phyloP scores from a whole-genome alignment of 1,140 invertebrate genomes.

The Chelonus insularis region DNA sequence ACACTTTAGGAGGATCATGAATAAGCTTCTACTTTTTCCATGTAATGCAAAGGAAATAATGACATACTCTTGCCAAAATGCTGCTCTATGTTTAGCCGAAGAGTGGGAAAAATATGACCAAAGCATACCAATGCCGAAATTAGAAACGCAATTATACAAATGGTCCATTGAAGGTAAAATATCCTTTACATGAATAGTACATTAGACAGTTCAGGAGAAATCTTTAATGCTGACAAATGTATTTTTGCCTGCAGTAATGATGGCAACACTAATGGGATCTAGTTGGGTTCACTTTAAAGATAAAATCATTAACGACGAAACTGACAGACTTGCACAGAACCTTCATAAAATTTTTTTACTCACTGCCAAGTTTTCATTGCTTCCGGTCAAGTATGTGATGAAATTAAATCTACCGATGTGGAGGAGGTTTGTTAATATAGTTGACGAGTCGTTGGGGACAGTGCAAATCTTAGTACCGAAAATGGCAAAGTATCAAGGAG shows the following conservation, averaged over 20 bases:
- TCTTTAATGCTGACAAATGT: no score
- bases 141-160: conserved; percentile 73
- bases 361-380: conserved; percentile 68
- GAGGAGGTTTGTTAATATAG: conserved; percentile 71
- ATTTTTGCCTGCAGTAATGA: no score
- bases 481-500: conserved; percentile 36
- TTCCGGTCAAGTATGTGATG: conserved; percentile 70
- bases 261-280: conserved; percentile 70
- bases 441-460: conserved; percentile 65
- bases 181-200: not conserved
- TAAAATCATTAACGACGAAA: conserved; percentile 46
- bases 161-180: conserved; percentile 74
- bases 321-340: conserved; percentile 64
- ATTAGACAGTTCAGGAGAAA: no score
- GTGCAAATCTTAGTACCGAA: conserved; percentile 44
- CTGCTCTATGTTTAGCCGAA: conserved; percentile 55
- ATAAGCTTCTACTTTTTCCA: conserved; percentile 70
- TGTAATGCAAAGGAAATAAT: conserved; percentile 54
- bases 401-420: conserved; percentile 69
- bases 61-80: conserved; percentile 57
- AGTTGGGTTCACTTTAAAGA: conserved; percentile 48
- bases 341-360: conserved; percentile 76
- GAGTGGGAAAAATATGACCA: conserved; percentile 52
- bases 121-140: conserved; percentile 46
- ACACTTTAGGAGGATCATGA: conserved; percentile 69